Percentiles rank a stretch among this genome's conserved stretches.
Evolutionary conservation across 1,140 invertebrate genomes (phyloP).

Genomic region (Habropoda laboriosa): DNA sequence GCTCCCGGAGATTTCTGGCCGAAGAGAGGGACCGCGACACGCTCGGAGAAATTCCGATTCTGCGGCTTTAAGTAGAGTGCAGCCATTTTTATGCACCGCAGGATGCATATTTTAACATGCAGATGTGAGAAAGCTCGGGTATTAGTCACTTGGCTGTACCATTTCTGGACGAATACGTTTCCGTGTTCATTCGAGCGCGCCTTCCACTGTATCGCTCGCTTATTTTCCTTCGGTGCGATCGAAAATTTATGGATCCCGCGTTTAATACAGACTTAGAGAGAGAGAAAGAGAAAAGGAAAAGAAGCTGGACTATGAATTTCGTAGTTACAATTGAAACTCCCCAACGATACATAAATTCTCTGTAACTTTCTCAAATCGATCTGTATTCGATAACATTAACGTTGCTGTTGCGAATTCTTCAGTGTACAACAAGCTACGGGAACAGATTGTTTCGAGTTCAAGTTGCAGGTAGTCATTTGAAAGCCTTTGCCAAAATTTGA

Average conservation of each 20-base stretch:
- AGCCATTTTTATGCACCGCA: background rate
- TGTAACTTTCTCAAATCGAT: background rate
- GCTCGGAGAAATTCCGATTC: background rate
- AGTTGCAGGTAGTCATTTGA: background rate
- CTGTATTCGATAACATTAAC: background rate
- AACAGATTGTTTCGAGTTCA: background rate
- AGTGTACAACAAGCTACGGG: no score
- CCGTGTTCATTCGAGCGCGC: background rate
- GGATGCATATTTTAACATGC: conserved; percentile 19
- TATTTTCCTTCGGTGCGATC: background rate
- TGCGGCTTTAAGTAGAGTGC: background rate
- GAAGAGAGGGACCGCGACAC: background rate
- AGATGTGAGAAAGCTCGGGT: background rate
- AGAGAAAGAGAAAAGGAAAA: background rate
- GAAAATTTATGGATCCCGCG: background rate
- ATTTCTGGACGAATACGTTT: background rate
- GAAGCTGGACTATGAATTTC: no score
- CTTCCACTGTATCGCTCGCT: background rate
- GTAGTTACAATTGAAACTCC: no score
- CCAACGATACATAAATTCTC: no score
- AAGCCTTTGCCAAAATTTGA: background rate
- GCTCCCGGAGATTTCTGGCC: background rate
- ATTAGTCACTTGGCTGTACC: conserved; percentile 1
- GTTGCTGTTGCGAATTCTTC: background rate
- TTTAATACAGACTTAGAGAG: background rate